Evolutionary conservation across 2,888 invertebrate genomes (phyloP).

Genomic region (Caenorhabditis sinica): DNA sequence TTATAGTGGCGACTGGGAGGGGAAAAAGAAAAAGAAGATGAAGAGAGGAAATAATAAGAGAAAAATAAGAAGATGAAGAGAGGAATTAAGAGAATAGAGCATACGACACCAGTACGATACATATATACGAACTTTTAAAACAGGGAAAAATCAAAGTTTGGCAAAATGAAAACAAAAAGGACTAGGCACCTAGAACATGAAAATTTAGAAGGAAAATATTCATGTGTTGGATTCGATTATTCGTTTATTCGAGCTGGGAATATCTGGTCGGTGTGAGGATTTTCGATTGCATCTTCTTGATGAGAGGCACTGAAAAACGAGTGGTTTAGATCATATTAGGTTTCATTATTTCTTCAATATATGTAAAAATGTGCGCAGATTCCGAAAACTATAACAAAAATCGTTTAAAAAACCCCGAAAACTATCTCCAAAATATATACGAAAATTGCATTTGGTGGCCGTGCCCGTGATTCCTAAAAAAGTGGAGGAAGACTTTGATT

Average conservation of each 20-base stretch:
- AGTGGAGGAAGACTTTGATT: too few species aligned
- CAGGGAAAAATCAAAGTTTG: not conserved
- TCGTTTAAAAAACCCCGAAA: too few species aligned
- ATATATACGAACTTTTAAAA: conserved; percentile 21
- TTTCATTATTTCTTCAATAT: too few species aligned
- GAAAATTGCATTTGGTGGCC: too few species aligned
- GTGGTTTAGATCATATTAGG: too few species aligned
- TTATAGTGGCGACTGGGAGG: conserved; percentile 44
- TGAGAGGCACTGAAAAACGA: conserved; percentile 91
- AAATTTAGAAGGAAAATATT: conserved; percentile 13
- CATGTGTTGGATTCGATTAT: not conserved
- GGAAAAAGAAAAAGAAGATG: not conserved
- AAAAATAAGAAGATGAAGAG: conserved; percentile 50
- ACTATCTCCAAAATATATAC: too few species aligned
- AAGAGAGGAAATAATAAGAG: too few species aligned
- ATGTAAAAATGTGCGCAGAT: too few species aligned
- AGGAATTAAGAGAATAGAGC: conserved; percentile 13
- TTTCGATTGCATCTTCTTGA: conserved; percentile 96
- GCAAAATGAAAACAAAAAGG: conserved; percentile 15
- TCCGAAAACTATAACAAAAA: too few species aligned
- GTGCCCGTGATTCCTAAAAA: too few species aligned
- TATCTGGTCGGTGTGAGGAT: conserved; percentile 94
- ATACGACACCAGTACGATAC: conserved; percentile 38
- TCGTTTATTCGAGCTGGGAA: conserved; percentile 93
- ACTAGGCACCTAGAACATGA: conserved; percentile 26